phyloP scores from a whole-genome alignment of 2,888 invertebrate genomes.

The Saturnia japonica region DNA sequence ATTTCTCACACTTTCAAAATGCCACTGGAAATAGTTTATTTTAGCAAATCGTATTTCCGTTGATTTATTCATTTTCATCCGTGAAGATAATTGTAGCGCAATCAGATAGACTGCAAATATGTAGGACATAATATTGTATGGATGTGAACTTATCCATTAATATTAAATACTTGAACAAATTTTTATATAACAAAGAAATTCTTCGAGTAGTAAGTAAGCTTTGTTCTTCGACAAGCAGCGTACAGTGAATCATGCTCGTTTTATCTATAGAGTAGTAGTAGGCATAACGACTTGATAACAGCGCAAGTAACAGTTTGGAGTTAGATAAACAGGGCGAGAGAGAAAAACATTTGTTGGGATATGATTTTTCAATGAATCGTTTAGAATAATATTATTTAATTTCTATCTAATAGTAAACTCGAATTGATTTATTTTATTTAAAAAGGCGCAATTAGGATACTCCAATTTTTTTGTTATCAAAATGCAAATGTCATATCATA shows the following conservation, averaged over 20 bases:
- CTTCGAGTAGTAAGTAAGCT: not conserved
- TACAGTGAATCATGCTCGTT: constrained; percentile 46
- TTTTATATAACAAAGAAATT: constrained; percentile 14
- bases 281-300: constrained; percentile 50
- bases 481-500: too few relatives aligned
- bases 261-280: constrained; percentile 49
- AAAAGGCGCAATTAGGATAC: too few relatives aligned
- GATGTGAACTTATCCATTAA: not conserved
- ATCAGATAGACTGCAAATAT: not conserved
- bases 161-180: not conserved
- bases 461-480: too few relatives aligned
- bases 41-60: not conserved
- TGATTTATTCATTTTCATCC: not conserved
- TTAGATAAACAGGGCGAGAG: constrained; percentile 31
- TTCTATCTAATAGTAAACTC: not conserved
- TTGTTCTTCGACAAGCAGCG: constrained; percentile 19
- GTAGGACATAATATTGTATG: not conserved
- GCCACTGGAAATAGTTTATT: not conserved
- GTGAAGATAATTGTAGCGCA: not conserved
- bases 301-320: constrained; percentile 32
- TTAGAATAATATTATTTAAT: not conserved
- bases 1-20: not conserved
- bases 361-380: constrained; percentile 4
- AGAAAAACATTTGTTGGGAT: constrained; percentile 30
- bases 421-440: not conserved